Conservation (phyloP, 2,797 vertebrate species). For the Sebastes minor region DNA sequence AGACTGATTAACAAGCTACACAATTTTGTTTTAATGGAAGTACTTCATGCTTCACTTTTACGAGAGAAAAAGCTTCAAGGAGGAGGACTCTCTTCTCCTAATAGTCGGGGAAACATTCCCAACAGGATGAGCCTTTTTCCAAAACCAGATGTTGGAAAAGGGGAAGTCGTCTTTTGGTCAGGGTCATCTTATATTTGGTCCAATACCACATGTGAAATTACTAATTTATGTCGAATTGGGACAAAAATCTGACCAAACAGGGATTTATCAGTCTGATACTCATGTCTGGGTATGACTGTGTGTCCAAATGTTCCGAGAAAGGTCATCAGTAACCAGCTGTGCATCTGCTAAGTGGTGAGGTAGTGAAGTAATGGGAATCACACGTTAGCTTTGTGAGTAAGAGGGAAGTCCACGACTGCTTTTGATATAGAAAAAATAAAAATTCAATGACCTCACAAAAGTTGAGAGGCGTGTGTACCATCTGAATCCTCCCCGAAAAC, state of each 20-base stretch:
- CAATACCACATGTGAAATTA: background rate
- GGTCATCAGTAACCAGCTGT: constrained; percentile 56
- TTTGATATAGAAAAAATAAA: constrained; percentile 54
- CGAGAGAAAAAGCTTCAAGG: background rate
- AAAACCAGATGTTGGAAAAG: constrained; percentile 1
- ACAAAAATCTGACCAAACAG: background rate
- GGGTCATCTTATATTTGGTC: background rate
- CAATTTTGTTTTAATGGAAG: background rate
- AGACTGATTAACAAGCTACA: background rate
- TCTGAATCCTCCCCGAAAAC: constrained; percentile 58
- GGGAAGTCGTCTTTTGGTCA: background rate
- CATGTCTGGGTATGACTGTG: constrained; percentile 32
- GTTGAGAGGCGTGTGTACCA: constrained; percentile 55
- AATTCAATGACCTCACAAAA: constrained; percentile 70
- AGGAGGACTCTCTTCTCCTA: background rate
- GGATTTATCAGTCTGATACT: background rate
- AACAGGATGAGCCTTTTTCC: background rate
- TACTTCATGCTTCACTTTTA: background rate
- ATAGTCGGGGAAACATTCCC: background rate
- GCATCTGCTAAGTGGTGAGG: constrained; percentile 53
- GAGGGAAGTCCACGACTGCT: constrained; percentile 71
- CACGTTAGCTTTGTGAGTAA: constrained; percentile 67
- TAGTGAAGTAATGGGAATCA: constrained; percentile 66
- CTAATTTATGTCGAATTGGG: background rate
- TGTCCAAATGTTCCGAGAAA: constrained; percentile 44